Base-by-base conservation (phyloP, 2,113 vertebrate species). In the Rousettus leschenaultii region DNA sequence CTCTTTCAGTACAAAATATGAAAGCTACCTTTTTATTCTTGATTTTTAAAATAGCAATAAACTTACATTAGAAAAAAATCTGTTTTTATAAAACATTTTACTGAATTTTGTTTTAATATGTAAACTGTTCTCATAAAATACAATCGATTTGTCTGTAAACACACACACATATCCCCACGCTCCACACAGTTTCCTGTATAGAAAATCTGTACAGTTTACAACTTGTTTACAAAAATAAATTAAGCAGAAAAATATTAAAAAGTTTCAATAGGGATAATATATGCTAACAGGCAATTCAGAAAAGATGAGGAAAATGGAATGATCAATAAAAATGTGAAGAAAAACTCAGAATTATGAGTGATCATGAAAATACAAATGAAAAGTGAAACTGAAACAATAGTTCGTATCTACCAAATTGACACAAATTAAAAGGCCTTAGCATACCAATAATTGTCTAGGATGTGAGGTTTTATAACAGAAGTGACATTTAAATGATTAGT, bases 11-110 rank as follows among this genome's bases (percentile, higher is more conserved):
- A 24, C 77, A 43, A 79, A 85, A 91, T 65, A 86, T 35, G 10
- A 45, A 78, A 30, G 5, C 2, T 75, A 16, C 5, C 43, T 45
- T 79, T 75, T 73, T 59, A 13, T 21, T 57, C 18, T 68, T 59
- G 9, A 51, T 75, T 61, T n/a, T 24, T 51, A 57, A 61, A 53
- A 86, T 33, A 26, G 24, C 38, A 33, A 18, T 43, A 38, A 59
- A 21, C 61, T 94, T 87, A 40, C 10, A 66, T 73, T 86, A 74
- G 24, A 74, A 68, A 82, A 63, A 80, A 80, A 53, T 30, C 51
- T 86, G 12, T 70, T 63, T 65, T 48, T 59, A 19, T 2, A 55
- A 65, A 73, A 66, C 4, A 4, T 66, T n/a, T 61, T 48, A 43
- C 26, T 21, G 6, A 75, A 66, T 8, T 65, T 66, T 55, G 35